Base-by-base conservation (phyloP, 2,888 invertebrate species). In the Linhomoeus sp. region DNA sequence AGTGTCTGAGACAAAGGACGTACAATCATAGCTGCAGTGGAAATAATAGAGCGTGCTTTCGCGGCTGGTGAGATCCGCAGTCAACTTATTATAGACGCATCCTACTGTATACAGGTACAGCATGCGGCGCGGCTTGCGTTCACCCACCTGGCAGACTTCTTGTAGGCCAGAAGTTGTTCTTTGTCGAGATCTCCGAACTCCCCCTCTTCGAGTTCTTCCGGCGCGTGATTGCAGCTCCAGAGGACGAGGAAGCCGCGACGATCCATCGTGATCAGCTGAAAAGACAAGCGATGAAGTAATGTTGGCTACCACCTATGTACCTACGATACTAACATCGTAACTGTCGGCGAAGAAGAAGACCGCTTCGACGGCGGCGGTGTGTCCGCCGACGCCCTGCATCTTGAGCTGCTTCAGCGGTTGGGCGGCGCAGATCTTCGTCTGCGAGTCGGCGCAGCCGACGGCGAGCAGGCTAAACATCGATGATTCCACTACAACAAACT, bases 291-390 rank as follows among this genome's bases (percentile, higher is more conserved):
- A 14, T 17, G 20, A 23, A 17, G 12, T 14, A 17, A n/a, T 42
- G n/a, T n/a, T 42, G 7, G 7, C 14, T 9, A 17, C 7, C 9
- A 15, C 17, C 29, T 17, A 47, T 7, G 7, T 9, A 17, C 7
- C 3, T 50, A 17, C 17, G 46, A 51, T 48, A 53, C 56, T 53
- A 50, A 90, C 70, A 68, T 92, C 82, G 54, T 90, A 75, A 55
- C 78, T 81, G 51, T 79, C 75, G 46, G n/a, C n/a, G n/a, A n/a
- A n/a, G n/a, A 97, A 94, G 66, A 82, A 92, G 42, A 81, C 80
- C 0, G 77, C 79, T 0, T 86, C 76, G 46, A 97, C 76, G 41
- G 76, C 72, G 62, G 87, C 84, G 0, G 80, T 79, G 61, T 92
- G 88, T 1, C 83, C 81, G 15, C 81, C 79, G 22, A 94, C 66